Base-by-base conservation (phyloP, 2,888 invertebrate species). In the Pterobdella sp. region DNA sequence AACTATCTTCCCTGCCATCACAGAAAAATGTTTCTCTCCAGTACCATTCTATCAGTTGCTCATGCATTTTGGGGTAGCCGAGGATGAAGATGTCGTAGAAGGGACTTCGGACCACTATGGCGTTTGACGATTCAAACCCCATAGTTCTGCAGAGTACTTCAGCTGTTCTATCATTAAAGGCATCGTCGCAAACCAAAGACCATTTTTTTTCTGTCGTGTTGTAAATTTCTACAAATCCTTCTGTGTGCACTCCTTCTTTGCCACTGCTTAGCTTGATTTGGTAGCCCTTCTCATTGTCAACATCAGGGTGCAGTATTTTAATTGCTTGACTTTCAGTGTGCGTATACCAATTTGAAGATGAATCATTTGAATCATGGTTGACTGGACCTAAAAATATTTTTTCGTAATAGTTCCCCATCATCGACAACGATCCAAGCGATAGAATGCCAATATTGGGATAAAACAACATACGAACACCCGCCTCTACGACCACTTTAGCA, bases 151-250 rank as follows among this genome's bases (percentile, higher is more conserved):
- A 98, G 0, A 95, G 93, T 0, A 97, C 96, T 86, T 94, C 91
- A 2, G 94, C 96, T 82, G 96, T 97, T 79, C 95, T 88, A 82
- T 96, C 94, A 0, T 95, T 95, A 82, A 98, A 98, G 74, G 94
- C 88, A 35, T 70, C 73, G 83, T 98, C 98, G 84, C 98, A 98
- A 85, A 96, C 89, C 0, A 97, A 93, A 49, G 95, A 91, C 93
- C 95, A 96, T 81, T 96, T 95, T 29, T 93, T 86, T 0, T 95
- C 94, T 1, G 98, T 97, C 78, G 88, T 88, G 81, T 98, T 99
- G 82, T 91, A 97, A 81, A 94, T 91, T 85, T 97, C 94, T 75
- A 97, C 83, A 80, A 95, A 97, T 3, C 96, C 96, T 87, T 91
- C 83, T 18, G 60, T 56, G 26, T 14, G 3, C 18, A 56, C n/a